These are phyloP conservation scores for Premnoplex brunnescens DNA, from an alignment of 2,797 vertebrate genomes.

Conservation along the genomic window DNA sequence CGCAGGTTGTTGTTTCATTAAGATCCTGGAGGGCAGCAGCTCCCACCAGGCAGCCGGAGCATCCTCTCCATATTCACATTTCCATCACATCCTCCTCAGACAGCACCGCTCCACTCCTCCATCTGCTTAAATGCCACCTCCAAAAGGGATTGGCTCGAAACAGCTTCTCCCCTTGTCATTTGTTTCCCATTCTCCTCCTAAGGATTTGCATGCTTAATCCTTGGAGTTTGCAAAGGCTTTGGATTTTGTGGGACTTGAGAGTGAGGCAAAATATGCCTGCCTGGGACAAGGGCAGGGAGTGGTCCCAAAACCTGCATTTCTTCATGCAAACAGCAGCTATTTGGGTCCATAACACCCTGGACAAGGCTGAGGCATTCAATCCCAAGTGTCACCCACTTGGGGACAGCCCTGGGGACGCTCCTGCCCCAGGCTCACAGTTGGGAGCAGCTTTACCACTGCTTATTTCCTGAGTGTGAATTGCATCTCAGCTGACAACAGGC, in stretches of 20 bases:
- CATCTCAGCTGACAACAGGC: not conserved
- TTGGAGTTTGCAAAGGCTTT: not conserved
- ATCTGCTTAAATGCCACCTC: conserved; percentile 53
- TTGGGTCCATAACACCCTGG: rapidly evolving
- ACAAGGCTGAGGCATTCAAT: not conserved
- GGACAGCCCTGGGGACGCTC: not conserved
- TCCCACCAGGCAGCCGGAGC: not conserved
- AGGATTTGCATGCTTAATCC: not conserved
- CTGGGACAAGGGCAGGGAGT: rapidly evolving
- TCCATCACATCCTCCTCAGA: conserved; percentile 48
- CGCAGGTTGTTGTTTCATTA: not conserved
- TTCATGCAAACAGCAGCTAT: rapidly evolving
- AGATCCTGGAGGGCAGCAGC: not conserved
- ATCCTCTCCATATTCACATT: conserved; percentile 46
- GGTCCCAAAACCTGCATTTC: not conserved
- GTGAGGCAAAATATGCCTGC: rapidly evolving
- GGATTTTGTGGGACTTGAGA: not conserved
- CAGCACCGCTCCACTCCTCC: conserved; percentile 26
- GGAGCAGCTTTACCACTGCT: not conserved
- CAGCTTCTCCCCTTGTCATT: not conserved
- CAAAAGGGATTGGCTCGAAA: not conserved
- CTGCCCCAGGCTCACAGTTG: not conserved
- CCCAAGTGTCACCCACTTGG: not conserved
- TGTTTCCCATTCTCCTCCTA: not conserved
- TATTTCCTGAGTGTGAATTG: not conserved